Percentiles rank a stretch among this genome's conserved stretches.
phyloP scores from a whole-genome alignment of 1,140 invertebrate species.

The Meloidogyne exigua region DNA sequence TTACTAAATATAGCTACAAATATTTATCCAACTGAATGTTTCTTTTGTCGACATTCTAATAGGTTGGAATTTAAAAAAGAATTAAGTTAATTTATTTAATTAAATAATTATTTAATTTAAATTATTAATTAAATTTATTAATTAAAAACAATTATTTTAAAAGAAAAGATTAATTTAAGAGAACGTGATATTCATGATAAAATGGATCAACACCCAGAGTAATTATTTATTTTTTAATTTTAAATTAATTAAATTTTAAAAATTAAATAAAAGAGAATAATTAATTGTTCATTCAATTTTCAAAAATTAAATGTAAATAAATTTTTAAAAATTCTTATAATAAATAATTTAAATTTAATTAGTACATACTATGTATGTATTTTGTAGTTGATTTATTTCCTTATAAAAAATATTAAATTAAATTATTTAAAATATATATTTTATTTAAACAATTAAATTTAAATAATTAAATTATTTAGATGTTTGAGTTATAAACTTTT shows the following conservation, averaged over 20 bases:
- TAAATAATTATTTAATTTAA: too few species aligned
- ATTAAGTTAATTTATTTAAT: neutral
- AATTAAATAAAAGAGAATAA: too few species aligned
- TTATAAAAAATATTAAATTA: too few species aligned
- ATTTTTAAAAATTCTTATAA: too few species aligned
- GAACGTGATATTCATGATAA: neutral
- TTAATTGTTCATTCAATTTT: too few species aligned
- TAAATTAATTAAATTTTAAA: too few species aligned
- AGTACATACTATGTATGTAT: too few species aligned
- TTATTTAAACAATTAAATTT: neutral
- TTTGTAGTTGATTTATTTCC: too few species aligned
- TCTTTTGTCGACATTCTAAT: slow-evolving; percentile 16
- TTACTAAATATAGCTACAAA: neutral
- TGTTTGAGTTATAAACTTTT: slow-evolving; percentile 18
- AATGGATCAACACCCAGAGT: slow-evolving; percentile 13
- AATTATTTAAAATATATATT: too few species aligned
- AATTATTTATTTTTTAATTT: neutral
- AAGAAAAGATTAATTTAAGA: neutral
- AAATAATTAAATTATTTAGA: neutral
- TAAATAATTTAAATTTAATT: too few species aligned
- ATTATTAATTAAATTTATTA: neutral
- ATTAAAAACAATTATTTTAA: too few species aligned
- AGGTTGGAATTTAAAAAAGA: neutral
- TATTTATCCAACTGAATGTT: slow-evolving; percentile 17
- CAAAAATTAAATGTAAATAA: too few species aligned